A percentile compares a stretch with the other conserved stretches of the same genome.
Evolutionary conservation across 2,113 vertebrate genomes (phyloP).

Genomic region (Aspidoscelis tigris): DNA sequence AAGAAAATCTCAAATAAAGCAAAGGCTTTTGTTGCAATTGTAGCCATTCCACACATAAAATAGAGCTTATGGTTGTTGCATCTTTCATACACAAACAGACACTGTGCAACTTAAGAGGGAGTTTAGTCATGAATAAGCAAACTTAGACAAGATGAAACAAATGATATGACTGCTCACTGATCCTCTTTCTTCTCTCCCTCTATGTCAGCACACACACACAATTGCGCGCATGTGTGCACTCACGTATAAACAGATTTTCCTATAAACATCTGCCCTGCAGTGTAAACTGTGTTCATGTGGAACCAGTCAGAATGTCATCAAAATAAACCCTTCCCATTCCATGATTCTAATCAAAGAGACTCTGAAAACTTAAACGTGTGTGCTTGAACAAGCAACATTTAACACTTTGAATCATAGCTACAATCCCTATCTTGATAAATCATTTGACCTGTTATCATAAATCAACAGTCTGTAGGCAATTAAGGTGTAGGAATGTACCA

Average conservation of each 20-base stretch:
- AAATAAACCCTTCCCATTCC: no score
- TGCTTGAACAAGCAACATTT: background rate
- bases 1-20: background rate
- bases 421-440: background rate
- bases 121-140: background rate
- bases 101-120: background rate
- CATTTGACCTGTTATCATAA: slow-evolving; percentile 1
- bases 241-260: no score
- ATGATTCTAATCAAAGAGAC: background rate
- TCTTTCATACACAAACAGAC: background rate
- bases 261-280: no score
- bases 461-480: background rate
- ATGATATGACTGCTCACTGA: background rate
- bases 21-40: background rate
- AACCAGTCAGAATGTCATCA: no score
- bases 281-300: no score
- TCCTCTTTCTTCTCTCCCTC: no score
- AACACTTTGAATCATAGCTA: background rate
- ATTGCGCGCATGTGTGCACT: no score
- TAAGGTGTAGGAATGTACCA: background rate
- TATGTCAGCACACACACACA: no score
- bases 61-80: background rate
- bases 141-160: background rate
- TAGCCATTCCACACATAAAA: background rate
- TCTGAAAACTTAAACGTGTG: background rate